Percentiles rank a stretch among this genome's conserved stretches.
Conservation (phyloP, 1,140 invertebrate genomes). For the Hypsibius dujardini region DNA sequence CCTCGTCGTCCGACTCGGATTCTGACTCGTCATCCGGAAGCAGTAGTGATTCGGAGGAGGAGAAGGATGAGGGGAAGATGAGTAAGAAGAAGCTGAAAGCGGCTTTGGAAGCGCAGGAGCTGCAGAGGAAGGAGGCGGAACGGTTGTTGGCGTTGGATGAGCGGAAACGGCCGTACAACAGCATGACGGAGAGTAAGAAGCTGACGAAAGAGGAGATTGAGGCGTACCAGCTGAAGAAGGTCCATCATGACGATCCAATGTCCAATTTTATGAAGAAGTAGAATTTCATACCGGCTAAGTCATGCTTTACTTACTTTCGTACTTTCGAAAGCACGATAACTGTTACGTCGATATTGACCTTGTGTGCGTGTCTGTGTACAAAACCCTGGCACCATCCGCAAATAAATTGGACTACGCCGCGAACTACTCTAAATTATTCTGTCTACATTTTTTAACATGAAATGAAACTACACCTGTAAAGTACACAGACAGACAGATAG, state of each 20-base stretch:
- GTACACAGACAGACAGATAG: too few relatives aligned
- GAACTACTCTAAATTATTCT: too few relatives aligned
- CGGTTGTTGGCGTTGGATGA: slow-evolving; percentile 56
- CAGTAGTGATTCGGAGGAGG: slow-evolving; percentile 27
- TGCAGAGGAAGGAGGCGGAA: slow-evolving; percentile 40
- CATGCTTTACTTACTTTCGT: too few relatives aligned
- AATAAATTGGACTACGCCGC: too few relatives aligned
- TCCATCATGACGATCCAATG: slow-evolving; percentile 78
- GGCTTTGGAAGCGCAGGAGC: slow-evolving; percentile 49
- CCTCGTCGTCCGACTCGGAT: not conserved
- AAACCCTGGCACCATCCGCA: too few relatives aligned
- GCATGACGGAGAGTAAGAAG: slow-evolving; percentile 56
- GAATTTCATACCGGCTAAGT: not conserved
- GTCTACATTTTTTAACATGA: too few relatives aligned
- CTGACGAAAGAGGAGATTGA: slow-evolving; percentile 81
- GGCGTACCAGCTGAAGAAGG: slow-evolving; percentile 69
- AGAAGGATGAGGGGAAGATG: slow-evolving; percentile 28
- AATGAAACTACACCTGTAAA: too few relatives aligned
- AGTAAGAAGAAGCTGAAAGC: slow-evolving; percentile 27
- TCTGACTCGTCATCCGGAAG: not conserved
- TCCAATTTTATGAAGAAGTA: slow-evolving; percentile 29
- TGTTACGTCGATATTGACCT: too few relatives aligned
- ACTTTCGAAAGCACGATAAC: too few relatives aligned
- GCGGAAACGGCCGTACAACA: slow-evolving; percentile 75
- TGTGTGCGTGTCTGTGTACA: too few relatives aligned